phyloP scores from a whole-genome alignment of 2,797 vertebrate genomes.

The Premnoplex brunnescens region DNA sequence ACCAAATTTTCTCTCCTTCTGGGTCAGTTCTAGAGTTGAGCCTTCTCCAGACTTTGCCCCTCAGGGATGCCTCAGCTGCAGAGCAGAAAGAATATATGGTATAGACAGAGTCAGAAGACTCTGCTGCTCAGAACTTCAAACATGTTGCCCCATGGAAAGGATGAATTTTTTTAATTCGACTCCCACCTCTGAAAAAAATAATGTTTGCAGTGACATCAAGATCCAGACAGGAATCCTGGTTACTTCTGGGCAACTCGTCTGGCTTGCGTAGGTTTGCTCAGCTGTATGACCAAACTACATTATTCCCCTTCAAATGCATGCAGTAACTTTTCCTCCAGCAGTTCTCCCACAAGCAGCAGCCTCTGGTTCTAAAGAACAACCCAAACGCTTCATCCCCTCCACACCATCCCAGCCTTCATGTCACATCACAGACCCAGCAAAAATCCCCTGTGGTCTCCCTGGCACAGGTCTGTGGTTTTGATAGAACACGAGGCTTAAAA shows the following conservation, averaged over 20 bases:
- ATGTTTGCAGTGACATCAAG: background rate
- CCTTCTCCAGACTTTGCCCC: background rate
- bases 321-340: background rate
- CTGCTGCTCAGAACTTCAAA: background rate
- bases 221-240: background rate
- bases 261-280: background rate
- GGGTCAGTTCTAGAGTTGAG: constrained; percentile 6
- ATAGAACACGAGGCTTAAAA: background rate
- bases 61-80: background rate
- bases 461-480: background rate
- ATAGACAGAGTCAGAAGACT: background rate
- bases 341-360: background rate
- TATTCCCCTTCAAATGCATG: background rate
- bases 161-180: background rate
- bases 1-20: constrained; percentile 14
- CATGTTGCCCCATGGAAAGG: background rate
- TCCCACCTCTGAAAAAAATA: background rate
- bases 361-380: background rate
- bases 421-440: background rate
- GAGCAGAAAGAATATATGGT: background rate
- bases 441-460: background rate
- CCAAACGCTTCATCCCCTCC: background rate
- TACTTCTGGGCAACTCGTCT: background rate
- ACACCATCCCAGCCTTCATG: fast-evolving
- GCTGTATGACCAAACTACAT: background rate